These are phyloP conservation scores for Hydrotaea diabolus DNA, from an alignment of 2,888 invertebrate genomes.

Conservation along the genomic window DNA sequence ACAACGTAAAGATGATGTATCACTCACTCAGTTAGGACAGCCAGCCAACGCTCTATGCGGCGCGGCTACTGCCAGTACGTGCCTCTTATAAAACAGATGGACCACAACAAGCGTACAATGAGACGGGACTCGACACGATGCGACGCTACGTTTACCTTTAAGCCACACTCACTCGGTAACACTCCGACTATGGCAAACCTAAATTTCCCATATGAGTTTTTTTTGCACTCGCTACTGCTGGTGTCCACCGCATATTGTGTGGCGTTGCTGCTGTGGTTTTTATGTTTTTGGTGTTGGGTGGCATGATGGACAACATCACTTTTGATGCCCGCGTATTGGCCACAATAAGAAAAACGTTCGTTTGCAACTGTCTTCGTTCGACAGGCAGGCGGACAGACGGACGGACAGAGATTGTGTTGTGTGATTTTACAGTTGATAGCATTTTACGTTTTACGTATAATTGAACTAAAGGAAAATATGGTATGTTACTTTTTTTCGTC, in stretches of 20 bases:
- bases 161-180: not conserved
- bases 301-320: constrained; percentile 70
- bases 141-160: constrained; percentile 5
- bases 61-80: constrained; percentile 63
- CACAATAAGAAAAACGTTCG: constrained; percentile 28
- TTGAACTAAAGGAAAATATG: constrained; percentile 69
- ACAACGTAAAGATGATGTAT: constrained; percentile 60
- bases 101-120: constrained; percentile 52
- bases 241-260: constrained; percentile 6
- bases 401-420: constrained; percentile 56
- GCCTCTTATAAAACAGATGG: constrained; percentile 65
- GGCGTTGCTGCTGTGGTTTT: constrained; percentile 50
- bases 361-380: constrained; percentile 20
- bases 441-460: constrained; percentile 68
- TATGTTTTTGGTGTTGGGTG: constrained; percentile 67
- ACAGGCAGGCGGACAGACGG: not conserved
- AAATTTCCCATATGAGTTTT: constrained; percentile 26
- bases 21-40: constrained; percentile 63
- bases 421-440: constrained; percentile 70
- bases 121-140: not conserved
- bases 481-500: constrained; percentile 55
- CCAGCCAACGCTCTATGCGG: constrained; percentile 57
- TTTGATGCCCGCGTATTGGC: constrained; percentile 61
- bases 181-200: constrained; percentile 2
- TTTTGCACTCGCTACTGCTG: not conserved